A percentile compares a stretch with the other conserved stretches of the same genome.
phyloP scores from a whole-genome alignment of 2,888 invertebrate genomes.

The Mantis religiosa region DNA sequence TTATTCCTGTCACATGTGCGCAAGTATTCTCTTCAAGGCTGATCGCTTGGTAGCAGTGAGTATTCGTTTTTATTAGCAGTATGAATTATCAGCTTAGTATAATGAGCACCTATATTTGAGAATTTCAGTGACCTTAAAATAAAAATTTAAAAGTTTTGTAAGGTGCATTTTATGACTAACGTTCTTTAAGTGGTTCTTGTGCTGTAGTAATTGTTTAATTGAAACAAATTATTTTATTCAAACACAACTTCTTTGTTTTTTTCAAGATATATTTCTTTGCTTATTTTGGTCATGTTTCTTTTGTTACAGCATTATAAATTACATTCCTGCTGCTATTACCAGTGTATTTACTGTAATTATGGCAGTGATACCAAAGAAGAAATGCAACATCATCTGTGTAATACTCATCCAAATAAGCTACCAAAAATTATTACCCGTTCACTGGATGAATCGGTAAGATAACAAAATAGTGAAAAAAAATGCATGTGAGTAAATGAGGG shows the following conservation, averaged over 20 bases:
- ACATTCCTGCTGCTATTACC: constrained; percentile 46
- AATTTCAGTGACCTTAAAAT: no score
- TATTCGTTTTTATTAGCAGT: no score
- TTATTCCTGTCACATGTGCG: constrained; percentile 31
- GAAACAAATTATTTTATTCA: no score
- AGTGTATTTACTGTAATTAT: constrained; percentile 50
- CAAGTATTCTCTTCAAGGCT: constrained; percentile 20
- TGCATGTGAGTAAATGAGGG: no score
- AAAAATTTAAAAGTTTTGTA: no score
- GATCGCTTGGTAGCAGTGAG: constrained; percentile 28
- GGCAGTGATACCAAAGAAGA: constrained; percentile 42
- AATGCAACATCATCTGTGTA: constrained; percentile 49
- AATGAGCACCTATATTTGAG: no score
- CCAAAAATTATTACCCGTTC: constrained; percentile 41
- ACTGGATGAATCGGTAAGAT: not conserved
- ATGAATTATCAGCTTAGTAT: not conserved
- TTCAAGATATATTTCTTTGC: no score
- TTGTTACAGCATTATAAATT: constrained; percentile 43
- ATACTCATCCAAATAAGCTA: constrained; percentile 43
- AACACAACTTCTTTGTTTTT: no score
- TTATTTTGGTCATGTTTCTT: not conserved
- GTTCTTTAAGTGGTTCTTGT: no score
- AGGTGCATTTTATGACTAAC: no score
- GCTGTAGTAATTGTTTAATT: no score
- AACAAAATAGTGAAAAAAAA: not conserved